Evolutionary conservation across 2,113 vertebrate genomes (phyloP).

Genomic region (Scortum barcoo): DNA sequence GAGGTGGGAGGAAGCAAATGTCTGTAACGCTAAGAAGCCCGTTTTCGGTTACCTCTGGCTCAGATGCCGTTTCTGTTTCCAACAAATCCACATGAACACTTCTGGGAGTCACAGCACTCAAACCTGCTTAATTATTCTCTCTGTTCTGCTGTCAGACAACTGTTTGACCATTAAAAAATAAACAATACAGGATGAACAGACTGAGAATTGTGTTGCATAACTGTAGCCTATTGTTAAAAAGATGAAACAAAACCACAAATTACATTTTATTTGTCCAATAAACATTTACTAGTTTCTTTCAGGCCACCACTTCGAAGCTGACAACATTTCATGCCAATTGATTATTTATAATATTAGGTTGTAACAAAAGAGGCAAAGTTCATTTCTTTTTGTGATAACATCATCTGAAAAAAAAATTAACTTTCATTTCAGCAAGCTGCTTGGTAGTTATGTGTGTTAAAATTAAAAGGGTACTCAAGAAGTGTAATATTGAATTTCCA

Average conservation of each 20-base stretch:
- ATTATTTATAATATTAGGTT: neutral
- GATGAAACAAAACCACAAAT: constrained; percentile 38
- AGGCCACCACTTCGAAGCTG: neutral
- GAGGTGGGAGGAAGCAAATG: constrained; percentile 53
- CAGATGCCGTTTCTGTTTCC: constrained; percentile 42
- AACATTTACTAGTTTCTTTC: constrained; percentile 8
- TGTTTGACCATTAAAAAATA: constrained; percentile 65
- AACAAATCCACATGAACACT: constrained; percentile 58
- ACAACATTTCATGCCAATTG: neutral
- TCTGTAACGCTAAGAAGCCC: constrained; percentile 49
- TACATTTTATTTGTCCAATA: constrained; percentile 44
- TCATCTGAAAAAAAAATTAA: neutral
- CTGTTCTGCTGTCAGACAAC: constrained; percentile 68
- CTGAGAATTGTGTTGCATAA: constrained; percentile 24
- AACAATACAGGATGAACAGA: constrained; percentile 46
- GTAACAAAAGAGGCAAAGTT: neutral
- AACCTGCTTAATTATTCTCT: constrained; percentile 67
- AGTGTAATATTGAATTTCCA: neutral
- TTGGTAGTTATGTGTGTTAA: neutral
- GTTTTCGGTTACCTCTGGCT: constrained; percentile 51
- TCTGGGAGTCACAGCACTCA: constrained; percentile 50
- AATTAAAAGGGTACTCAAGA: neutral
- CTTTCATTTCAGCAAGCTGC: neutral
- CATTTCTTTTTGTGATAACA: neutral
- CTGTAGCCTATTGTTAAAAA: constrained; percentile 18